These are phyloP conservation scores for Cololabis saira DNA, from an alignment of 2,113 vertebrate genomes.

Conservation along the genomic window DNA sequence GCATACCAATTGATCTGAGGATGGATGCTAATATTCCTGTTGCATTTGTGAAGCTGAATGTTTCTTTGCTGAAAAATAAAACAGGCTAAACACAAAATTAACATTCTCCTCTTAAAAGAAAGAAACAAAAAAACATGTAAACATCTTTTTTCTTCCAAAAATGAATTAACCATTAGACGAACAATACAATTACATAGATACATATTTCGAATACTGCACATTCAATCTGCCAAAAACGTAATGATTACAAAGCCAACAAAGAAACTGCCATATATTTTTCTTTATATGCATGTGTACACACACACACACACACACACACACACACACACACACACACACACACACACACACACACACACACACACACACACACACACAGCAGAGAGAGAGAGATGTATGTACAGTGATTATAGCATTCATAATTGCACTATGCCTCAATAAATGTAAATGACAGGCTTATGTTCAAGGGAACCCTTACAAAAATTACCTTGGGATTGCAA, in stretches of 20 bases:
- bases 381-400: slow-evolving; percentile 86
- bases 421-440: slow-evolving; percentile 93
- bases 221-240: slow-evolving; percentile 91
- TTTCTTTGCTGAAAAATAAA: slow-evolving; percentile 86
- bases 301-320: background rate
- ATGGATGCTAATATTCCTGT: slow-evolving; percentile 68
- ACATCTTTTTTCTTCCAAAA: slow-evolving; percentile 87
- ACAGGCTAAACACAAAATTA: slow-evolving; percentile 83
- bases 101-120: slow-evolving; percentile 90
- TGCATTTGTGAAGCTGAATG: slow-evolving; percentile 81
- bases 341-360: background rate
- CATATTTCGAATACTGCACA: slow-evolving; percentile 94
- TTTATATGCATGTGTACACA: background rate
- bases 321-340: slow-evolving; percentile 53
- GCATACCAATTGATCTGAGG: slow-evolving; percentile 66
- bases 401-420: slow-evolving; percentile 92
- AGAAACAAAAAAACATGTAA: slow-evolving; percentile 82
- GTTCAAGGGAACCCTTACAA: slow-evolving; percentile 72
- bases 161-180: slow-evolving; percentile 92
- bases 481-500: slow-evolving; percentile 57
- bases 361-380: slow-evolving; percentile 32
- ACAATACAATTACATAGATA: slow-evolving; percentile 96
- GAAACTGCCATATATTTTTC: slow-evolving; percentile 85
- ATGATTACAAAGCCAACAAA: slow-evolving; percentile 95
- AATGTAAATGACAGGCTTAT: slow-evolving; percentile 88